Evolutionary conservation across 2,113 vertebrate species (phyloP).

Genomic region (Dolichallabes microphthalmus): DNA sequence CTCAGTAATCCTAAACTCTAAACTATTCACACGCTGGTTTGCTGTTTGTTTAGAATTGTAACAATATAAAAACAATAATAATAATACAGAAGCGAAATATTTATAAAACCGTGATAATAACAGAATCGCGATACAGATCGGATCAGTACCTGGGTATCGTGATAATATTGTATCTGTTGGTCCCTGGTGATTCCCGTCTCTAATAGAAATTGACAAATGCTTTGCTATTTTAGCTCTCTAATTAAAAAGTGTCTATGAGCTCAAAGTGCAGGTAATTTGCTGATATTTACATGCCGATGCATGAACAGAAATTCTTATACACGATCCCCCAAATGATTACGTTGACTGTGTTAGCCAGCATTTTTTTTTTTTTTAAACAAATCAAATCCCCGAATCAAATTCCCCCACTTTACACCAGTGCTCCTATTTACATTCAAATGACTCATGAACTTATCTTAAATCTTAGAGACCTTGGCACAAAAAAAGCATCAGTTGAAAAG

Average conservation of each 20-base stretch:
- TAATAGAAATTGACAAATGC: not conserved
- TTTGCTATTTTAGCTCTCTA: not conserved
- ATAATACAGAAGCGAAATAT: too few species aligned
- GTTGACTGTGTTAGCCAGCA: not conserved
- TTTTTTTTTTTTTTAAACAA: slow-evolving; percentile 12
- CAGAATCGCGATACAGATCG: too few species aligned
- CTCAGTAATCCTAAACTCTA: too few species aligned
- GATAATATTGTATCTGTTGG: too few species aligned
- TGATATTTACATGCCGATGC: not conserved
- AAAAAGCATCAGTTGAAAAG: slow-evolving; percentile 32
- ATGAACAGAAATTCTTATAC: not conserved
- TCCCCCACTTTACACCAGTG: slow-evolving; percentile 31
- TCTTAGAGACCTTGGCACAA: slow-evolving; percentile 28
- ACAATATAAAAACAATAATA: too few species aligned
- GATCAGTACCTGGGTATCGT: too few species aligned
- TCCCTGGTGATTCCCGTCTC: too few species aligned
- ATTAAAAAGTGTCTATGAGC: not conserved
- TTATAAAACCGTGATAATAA: too few species aligned
- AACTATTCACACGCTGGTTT: too few species aligned
- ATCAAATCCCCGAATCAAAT: slow-evolving; percentile 1
- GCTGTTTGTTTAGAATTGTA: too few species aligned
- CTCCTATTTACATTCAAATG: slow-evolving; percentile 29
- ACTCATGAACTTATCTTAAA: slow-evolving; percentile 20
- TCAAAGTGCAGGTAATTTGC: not conserved
- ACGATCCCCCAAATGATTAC: not conserved